Conservation (phyloP, 2,888 invertebrate species). For the Fragum whitleyi region DNA sequence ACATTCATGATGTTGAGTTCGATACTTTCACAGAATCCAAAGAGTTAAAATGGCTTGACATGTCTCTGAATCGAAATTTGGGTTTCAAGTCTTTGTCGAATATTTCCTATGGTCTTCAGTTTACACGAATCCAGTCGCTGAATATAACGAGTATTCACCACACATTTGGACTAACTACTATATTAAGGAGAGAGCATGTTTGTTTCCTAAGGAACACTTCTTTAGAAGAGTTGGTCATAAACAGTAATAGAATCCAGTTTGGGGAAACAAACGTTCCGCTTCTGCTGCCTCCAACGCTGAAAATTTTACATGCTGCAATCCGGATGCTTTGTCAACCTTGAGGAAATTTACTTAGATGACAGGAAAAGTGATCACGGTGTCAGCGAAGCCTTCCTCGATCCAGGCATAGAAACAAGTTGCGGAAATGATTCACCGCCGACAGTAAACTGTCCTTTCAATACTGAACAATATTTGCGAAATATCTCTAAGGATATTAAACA, state of each 20-base stretch:
- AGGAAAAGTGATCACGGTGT: conserved; percentile 17
- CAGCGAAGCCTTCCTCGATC: no score
- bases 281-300: conserved; percentile 26
- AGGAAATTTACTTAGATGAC: conserved; percentile 1
- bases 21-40: no score
- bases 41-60: conserved; percentile 14
- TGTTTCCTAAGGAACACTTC: no score
- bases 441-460: conserved; percentile 30
- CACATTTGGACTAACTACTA: conserved; percentile 21
- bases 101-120: conserved; percentile 49
- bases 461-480: conserved; percentile 6
- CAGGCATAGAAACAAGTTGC: neutral
- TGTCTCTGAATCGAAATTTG: conserved; percentile 40
- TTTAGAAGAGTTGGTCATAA: no score
- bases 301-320: conserved; percentile 32
- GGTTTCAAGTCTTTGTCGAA: conserved; percentile 37
- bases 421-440: neutral
- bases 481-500: neutral
- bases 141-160: conserved; percentile 49
- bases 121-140: conserved; percentile 38
- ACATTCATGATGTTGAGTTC: no score
- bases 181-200: conserved; percentile 37
- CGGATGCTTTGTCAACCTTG: conserved; percentile 10
- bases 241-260: conserved; percentile 31
- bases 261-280: conserved; percentile 31